Percentiles rank a stretch among this genome's conserved stretches.
phyloP scores from a whole-genome alignment of 2,113 vertebrate genomes.

The Athene cunicularia region DNA sequence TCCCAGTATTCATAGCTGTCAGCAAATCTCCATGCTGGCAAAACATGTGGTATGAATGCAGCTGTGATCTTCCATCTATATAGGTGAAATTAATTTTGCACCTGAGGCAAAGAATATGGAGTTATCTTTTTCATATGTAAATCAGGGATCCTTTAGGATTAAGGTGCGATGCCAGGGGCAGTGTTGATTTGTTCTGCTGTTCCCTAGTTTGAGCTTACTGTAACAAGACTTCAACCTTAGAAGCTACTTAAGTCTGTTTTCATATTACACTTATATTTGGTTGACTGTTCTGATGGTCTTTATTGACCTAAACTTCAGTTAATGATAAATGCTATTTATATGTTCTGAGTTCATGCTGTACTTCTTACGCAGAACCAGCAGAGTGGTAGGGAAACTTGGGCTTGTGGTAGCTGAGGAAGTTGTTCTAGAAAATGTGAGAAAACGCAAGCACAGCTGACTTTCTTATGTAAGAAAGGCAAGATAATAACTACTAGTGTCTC shows the following conservation, averaged over 20 bases:
- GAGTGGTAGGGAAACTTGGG: background rate
- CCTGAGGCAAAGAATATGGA: background rate
- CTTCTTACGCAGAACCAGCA: background rate
- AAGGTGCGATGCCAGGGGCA: background rate
- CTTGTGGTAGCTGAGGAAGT: constrained; percentile 3
- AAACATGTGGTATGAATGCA: background rate
- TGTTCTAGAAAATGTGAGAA: constrained; percentile 22
- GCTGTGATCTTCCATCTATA: background rate
- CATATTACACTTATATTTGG: rapidly evolving
- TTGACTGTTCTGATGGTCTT: background rate
- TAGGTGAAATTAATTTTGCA: background rate
- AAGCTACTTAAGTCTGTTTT: background rate
- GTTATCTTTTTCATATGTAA: background rate
- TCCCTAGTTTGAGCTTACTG: background rate
- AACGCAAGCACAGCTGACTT: background rate
- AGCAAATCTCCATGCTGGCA: background rate
- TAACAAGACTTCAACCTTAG: background rate
- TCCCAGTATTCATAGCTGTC: background rate
- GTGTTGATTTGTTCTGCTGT: background rate
- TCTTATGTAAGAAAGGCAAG: rapidly evolving
- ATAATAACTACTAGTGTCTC: background rate
- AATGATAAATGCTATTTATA: background rate
- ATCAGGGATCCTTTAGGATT: background rate
- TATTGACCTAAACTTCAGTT: background rate
- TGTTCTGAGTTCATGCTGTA: background rate